Conservation (phyloP, 2,888 invertebrate genomes). For the Cephonodes hylas region DNA sequence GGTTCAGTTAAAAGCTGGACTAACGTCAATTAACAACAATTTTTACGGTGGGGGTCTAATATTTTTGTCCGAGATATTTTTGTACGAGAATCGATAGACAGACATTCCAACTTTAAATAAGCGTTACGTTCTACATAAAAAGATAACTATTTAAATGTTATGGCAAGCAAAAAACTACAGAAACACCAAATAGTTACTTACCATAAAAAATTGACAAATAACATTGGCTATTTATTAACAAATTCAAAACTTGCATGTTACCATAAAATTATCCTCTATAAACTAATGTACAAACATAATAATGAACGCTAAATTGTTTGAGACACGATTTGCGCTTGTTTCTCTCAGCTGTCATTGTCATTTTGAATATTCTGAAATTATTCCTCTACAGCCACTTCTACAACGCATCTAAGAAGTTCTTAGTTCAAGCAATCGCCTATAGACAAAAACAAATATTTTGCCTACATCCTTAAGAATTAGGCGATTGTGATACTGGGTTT, state of each 20-base stretch:
- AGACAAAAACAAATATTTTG: not conserved
- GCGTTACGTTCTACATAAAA: too few species aligned
- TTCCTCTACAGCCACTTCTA: not conserved
- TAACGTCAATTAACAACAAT: too few species aligned
- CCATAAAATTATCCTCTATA: conserved; percentile 10
- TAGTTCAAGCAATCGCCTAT: not conserved
- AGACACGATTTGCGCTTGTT: conserved; percentile 11
- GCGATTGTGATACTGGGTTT: too few species aligned
- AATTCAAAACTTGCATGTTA: conserved; percentile 41
- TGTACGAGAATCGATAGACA: too few species aligned
- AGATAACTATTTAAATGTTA: too few species aligned
- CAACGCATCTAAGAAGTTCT: not conserved
- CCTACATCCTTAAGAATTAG: too few species aligned
- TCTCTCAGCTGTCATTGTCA: conserved; percentile 14
- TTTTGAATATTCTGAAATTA: conserved; percentile 6
- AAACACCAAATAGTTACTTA: conserved; percentile 34
- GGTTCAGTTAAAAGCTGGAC: too few species aligned
- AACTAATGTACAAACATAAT: conserved; percentile 4
- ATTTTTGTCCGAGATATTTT: too few species aligned
- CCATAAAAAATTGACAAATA: conserved; percentile 71
- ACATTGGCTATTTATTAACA: conserved; percentile 63
- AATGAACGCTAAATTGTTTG: not conserved
- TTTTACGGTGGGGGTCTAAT: too few species aligned
- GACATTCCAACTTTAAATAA: too few species aligned
- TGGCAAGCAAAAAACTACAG: not conserved